A percentile compares a stretch with the other conserved stretches of the same genome.
These are phyloP conservation scores for Nemapogon koenigi DNA, from an alignment of 2,888 invertebrate genomes.

Conservation along the genomic window DNA sequence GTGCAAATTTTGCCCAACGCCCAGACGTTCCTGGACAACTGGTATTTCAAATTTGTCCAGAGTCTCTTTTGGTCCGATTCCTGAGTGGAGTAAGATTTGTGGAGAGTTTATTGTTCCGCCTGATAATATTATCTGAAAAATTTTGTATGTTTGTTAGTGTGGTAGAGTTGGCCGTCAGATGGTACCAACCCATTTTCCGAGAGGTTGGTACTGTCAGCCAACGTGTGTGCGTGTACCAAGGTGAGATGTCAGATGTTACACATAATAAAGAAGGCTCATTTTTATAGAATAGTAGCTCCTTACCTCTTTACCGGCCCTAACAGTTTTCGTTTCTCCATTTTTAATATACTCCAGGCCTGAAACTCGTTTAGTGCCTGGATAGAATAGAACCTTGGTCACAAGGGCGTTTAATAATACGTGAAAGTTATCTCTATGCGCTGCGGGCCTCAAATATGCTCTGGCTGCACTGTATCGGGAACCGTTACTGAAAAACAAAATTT, in stretches of 20 bases:
- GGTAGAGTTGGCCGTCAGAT: too few species aligned
- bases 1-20: constrained; percentile 73
- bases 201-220: too few species aligned
- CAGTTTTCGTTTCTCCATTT: constrained; percentile 45
- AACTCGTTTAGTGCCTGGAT: constrained; percentile 52
- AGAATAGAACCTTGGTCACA: constrained; percentile 62
- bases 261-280: too few species aligned
- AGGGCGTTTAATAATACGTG: constrained; percentile 69
- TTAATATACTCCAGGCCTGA: constrained; percentile 68
- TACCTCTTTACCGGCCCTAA: constrained; percentile 61
- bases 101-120: constrained; percentile 73
- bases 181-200: too few species aligned
- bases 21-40: constrained; percentile 67
- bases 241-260: too few species aligned
- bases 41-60: constrained; percentile 65
- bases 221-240: too few species aligned
- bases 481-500: constrained; percentile 50
- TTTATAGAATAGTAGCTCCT: too few species aligned
- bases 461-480: constrained; percentile 69
- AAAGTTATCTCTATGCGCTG: constrained; percentile 61
- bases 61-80: constrained; percentile 69
- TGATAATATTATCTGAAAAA: constrained; percentile 59
- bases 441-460: constrained; percentile 68
- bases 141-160: too few species aligned
- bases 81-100: constrained; percentile 70